Evolutionary conservation across 1,140 invertebrate genomes (phyloP).

Genomic region (Copidosoma floridanum): DNA sequence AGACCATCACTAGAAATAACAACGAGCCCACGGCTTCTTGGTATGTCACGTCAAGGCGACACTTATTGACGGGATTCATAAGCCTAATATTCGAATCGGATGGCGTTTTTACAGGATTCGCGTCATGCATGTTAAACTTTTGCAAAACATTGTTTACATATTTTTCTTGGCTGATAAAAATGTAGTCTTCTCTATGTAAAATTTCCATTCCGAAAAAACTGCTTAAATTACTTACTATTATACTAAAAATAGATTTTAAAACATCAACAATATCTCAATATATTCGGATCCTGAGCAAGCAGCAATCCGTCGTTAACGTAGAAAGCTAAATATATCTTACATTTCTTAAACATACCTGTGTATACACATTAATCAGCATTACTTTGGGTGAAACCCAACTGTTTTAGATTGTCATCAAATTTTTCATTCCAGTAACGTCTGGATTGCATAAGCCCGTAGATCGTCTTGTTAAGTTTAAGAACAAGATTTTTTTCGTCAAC

Average conservation of each 20-base stretch:
- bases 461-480: conserved; percentile 28
- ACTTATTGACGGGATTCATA: background rate
- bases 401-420: conserved; percentile 34
- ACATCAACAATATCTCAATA: background rate
- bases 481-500: conserved; percentile 27
- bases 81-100: conserved; percentile 10
- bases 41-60: conserved; percentile 32
- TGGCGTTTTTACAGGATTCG: conserved; percentile 32
- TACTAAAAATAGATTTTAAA: background rate
- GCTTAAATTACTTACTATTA: conserved; percentile 3
- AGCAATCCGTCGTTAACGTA: conserved; percentile 11
- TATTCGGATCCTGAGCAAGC: background rate
- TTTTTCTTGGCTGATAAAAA: conserved; percentile 22
- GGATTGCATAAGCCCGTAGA: conserved; percentile 24
- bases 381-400: conserved; percentile 41
- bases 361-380: conserved; percentile 15
- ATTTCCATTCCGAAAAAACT: conserved; percentile 12
- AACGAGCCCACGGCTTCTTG: conserved; percentile 46
- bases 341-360: background rate
- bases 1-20: conserved; percentile 45
- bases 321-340: conserved; percentile 6
- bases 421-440: conserved; percentile 25
- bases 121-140: conserved; percentile 31
- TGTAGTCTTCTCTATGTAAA: background rate
- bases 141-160: conserved; percentile 29